Percentiles rank a stretch among this genome's conserved stretches.
Conservation (phyloP, 2,888 invertebrate genomes). For the Bursaphelenchus okinawaensis region DNA sequence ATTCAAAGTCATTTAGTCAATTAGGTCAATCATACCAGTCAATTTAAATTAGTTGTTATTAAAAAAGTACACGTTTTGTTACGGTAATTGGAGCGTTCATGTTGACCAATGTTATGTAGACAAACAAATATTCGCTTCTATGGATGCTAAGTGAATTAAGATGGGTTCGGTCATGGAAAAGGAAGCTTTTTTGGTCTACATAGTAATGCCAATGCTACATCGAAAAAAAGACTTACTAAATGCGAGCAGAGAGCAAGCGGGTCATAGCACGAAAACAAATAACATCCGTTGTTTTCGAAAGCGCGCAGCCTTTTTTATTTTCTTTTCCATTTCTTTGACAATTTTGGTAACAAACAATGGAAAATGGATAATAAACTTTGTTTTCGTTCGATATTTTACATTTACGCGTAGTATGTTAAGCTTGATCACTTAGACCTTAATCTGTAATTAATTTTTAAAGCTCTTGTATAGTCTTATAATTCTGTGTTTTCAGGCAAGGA, state of each 20-base stretch:
- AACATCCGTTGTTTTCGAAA: not conserved
- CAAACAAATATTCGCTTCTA: not conserved
- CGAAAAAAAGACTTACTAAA: too few relatives aligned
- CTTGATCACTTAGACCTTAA: too few relatives aligned
- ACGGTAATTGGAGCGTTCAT: not conserved
- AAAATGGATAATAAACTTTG: too few relatives aligned
- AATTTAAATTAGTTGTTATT: not conserved
- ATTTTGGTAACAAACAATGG: too few relatives aligned
- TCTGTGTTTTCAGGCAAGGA: too few relatives aligned
- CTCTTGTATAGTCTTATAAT: too few relatives aligned
- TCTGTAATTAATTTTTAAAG: too few relatives aligned
- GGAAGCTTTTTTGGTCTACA: not conserved
- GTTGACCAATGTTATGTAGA: not conserved
- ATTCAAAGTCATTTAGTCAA: not conserved
- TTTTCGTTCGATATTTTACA: too few relatives aligned
- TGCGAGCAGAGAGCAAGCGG: too few relatives aligned
- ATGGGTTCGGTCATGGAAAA: not conserved
- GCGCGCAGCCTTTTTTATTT: not conserved
- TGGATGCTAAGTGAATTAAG: not conserved
- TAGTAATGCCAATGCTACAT: too few relatives aligned
- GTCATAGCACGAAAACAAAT: not conserved
- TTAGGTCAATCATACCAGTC: not conserved
- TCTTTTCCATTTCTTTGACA: too few relatives aligned
- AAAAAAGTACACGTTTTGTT: not conserved
- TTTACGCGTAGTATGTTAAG: too few relatives aligned